Base-by-base conservation (phyloP, 2,888 invertebrate genomes). In the Pachydiplax longipennis region DNA sequence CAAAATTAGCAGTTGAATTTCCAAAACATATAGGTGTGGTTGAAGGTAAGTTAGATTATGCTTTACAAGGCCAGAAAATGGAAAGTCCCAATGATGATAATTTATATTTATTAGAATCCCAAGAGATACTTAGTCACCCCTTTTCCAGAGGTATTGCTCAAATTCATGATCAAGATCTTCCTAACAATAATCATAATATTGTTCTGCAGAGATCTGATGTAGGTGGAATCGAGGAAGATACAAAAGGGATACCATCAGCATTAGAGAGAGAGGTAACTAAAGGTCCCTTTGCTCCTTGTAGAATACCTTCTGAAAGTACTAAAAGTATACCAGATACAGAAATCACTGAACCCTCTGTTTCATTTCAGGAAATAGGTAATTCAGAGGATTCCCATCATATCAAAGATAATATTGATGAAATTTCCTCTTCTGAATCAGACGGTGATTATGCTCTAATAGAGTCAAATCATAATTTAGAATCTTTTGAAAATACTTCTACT, bases 361-460 rank as follows among this genome's bases (percentile, higher is more conserved):
- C 25, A 53, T 90, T 80, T 61, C 91, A 81, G 53, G 53, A 53
- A 3, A 82, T 91, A 73, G 73, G 31, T n/a, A 12, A 10, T 13
- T 73, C 31, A 8, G 91, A 91, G 22, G 91, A 91, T 40, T 90
- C 48, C 15, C 90, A 91, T 58, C 48, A 90, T 6, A 87, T 35
- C 15, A 90, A 91, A 73, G 91, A 91, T 83, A 91, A 91, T 81
- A 90, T 91, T 61, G 90, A 91, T 87, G 91, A 91, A 12, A 31
- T 91, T 65, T 92, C 92, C 22, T 91, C 91, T 37, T 92, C 92
- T 12, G 91, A 91, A 31, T 92, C 92, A 13, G 92, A 92, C 58
- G 53, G 91, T 73, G 92, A 92, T 82, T 92, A 91, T 91, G 92
- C 92, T 25, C 73, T 92, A 1, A 90, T 92, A 15, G 92, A 92